Evolutionary conservation across 2,888 invertebrate species (phyloP).

Genomic region (Drosophila putrida): DNA sequence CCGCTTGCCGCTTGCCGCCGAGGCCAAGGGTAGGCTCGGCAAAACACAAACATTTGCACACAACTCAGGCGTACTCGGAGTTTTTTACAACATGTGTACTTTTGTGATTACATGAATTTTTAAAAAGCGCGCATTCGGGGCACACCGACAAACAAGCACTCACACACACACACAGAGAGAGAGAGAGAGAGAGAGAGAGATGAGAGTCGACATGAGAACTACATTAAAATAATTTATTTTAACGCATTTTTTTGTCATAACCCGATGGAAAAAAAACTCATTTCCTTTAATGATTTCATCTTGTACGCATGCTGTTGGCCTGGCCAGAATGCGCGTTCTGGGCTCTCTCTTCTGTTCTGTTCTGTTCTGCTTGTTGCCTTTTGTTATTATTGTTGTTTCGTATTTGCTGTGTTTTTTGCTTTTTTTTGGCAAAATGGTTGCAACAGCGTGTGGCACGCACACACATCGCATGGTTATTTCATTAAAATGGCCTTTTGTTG

Average conservation of each 20-base stretch:
- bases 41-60: conserved; percentile 64
- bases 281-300: conserved; percentile 82
- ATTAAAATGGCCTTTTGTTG: conserved; percentile 81
- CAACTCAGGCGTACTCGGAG: conserved; percentile 58
- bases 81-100: conserved; percentile 79
- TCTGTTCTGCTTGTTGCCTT: conserved; percentile 41
- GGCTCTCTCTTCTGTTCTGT: not conserved
- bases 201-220: conserved; percentile 80
- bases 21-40: conserved; percentile 6
- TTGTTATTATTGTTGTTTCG: conserved; percentile 28
- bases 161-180: conserved; percentile 5
- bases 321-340: conserved; percentile 34
- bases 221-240: conserved; percentile 84
- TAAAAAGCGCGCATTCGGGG: conserved; percentile 74
- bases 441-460: conserved; percentile 66
- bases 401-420: conserved; percentile 1
- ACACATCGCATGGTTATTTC: conserved; percentile 73
- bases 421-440: conserved; percentile 44
- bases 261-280: conserved; percentile 80
- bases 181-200: not conserved
- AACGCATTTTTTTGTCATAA: conserved; percentile 82
- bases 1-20: no score
- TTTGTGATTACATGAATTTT: conserved; percentile 82
- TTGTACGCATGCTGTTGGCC: conserved; percentile 66
- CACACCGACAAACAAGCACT: conserved; percentile 40